Evolutionary conservation across 2,888 invertebrate species (phyloP), one percentile per base, ranked within the genome.

Genomic region (Cyaniris semiargus): DNA sequence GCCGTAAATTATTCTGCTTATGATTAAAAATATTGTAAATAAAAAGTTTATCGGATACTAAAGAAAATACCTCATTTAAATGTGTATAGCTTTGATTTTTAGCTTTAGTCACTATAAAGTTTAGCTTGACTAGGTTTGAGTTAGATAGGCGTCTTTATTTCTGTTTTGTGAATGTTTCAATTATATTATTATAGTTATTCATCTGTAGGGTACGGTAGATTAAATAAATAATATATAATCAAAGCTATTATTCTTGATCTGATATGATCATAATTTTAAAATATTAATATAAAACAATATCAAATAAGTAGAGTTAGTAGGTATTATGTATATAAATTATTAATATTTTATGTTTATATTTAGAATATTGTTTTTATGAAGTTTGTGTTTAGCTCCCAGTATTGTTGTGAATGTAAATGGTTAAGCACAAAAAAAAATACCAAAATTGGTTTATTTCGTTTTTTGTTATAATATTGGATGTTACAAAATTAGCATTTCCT

Each of bases 31-130:
- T n/a, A 10, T 21, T 70, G 34, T 71, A 71, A 21, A 38, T 71
- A 71, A 71, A 70, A 70, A 21, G 5, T 15, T 27, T 66, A 71
- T 71, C 13, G 38, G 71, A 71, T 71, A 71, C 71, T 38, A 34
- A 71, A 38, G 34, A 71, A 71, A 71, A 71, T 71, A 71, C 71
- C 71, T 71, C 71, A 71, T 71, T 71, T 38, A 38, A 34, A 71
- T 71, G 71, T 71, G 38, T 38, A 71, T 71, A 71, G 38, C n/a
- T 38, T 66, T 66, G 66, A 66, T 66, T 66, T 31, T 66, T 31
- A 66, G 18, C 6, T 15, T 15, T 18, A 66, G 27, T 66, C 23
- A 5, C 60, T 21, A 66, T 66, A 5, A 66, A 18, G 3, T 15
- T 31, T 31, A 15, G 66, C 66, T 66, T 66, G 15, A 66, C 27